A percentile compares a stretch with the other conserved stretches of the same genome.
phyloP scores from a whole-genome alignment of 2,888 invertebrate genomes.

The Morinoia aosen region DNA sequence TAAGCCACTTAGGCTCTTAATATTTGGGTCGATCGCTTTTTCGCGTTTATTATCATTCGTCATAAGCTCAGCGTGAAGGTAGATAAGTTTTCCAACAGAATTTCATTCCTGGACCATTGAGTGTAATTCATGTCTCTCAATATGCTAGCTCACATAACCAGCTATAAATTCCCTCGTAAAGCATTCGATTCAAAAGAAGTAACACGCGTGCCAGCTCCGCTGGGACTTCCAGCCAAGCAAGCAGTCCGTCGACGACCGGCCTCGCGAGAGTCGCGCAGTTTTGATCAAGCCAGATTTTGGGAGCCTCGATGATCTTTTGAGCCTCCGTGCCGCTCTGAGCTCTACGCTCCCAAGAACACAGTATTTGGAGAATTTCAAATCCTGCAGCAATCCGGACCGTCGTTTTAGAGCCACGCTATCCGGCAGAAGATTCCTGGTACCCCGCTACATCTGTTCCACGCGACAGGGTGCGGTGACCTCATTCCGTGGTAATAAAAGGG shows the following conservation, averaged over 20 bases:
- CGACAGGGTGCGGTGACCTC: neutral
- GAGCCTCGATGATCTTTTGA: neutral
- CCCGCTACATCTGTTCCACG: neutral
- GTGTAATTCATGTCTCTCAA: neutral
- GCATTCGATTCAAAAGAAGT: neutral
- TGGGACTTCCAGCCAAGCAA: neutral
- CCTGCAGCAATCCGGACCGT: neutral
- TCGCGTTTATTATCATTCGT: neutral
- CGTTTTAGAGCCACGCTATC: neutral
- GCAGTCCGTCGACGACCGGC: neutral
- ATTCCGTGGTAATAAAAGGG: neutral
- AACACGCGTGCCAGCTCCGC: neutral
- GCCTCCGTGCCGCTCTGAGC: neutral
- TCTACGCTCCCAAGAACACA: neutral
- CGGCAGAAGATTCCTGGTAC: neutral
- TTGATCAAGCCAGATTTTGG: neutral
- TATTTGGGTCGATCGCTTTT: too few species aligned
- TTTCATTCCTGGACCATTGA: neutral
- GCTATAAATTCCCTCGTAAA: neutral
- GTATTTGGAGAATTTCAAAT: neutral
- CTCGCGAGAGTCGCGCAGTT: neutral
- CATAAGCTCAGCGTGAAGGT: neutral
- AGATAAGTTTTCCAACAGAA: neutral
- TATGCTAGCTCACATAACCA: neutral
- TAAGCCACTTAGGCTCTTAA: too few species aligned